Base-by-base conservation (phyloP, 2,797 vertebrate genomes). In the Artibeus lituratus region DNA sequence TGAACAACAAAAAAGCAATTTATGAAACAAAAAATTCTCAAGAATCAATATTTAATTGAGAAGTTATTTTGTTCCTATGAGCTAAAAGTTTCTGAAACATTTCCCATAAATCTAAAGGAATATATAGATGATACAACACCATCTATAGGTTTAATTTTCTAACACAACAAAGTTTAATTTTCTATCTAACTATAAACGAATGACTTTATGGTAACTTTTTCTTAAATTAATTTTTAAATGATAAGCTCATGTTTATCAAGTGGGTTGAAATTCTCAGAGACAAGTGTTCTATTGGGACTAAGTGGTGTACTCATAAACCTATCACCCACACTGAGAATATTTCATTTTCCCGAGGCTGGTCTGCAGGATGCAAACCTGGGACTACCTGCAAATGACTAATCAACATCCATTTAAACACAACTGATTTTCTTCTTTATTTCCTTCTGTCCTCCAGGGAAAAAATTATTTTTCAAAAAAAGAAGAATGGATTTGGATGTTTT, bases 211-310 rank as follows among this genome's bases (percentile, higher is more conserved):
- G 47, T 91, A 70, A 44, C 81, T 67, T 74, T 84, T 76, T 81
- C 16, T 59, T 67, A 67, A 82, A 86, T 88, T 83, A 85, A 74
- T 74, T 94, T 95, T 62, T 69, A 84, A 95, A 78, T 49, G 15
- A 37, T 26, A 87, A 44, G 5, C 42, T 90, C 67, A 19, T n/a
- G 26, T 83, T 90, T 39, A 74, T 95, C 81, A 22, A 37, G 22
- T 44, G 14, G 32, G 32, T 35, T 83, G 49, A 16, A 78, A 82
- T 92, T 88, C 67, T 69, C 55, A 72, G 51, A 44, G 21, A 70
- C 74, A 74, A 76, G 18, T 70, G 55, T 35, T 80, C n/a, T 29
- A 14, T 53, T 47, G 74, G 16, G 72, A 59, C 19, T 83, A 57
- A 92, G n/a, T 55, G 65, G 73, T 62, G 0, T 39, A 5, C 24